Base-by-base conservation (phyloP, 2,113 vertebrate genomes). In the Trachemys scripta region DNA sequence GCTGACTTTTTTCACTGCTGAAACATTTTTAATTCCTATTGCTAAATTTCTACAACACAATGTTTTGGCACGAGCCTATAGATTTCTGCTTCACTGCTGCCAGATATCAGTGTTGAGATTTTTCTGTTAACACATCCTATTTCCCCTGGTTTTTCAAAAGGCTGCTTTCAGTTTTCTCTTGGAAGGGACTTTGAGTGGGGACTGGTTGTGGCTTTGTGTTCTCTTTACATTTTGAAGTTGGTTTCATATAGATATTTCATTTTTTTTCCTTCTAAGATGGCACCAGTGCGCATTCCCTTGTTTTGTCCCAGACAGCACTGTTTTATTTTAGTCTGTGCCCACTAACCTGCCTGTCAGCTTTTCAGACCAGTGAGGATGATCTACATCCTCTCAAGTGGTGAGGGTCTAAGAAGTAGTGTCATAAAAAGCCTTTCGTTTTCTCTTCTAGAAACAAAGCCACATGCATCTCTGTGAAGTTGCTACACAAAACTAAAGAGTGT, bases 101-200 rank as follows among this genome's bases (percentile, higher is more conserved):
- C 93, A 96, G 87, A 95, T 96, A 96, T 85, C 89, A 84, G 85
- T 42, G 54, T 47, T 91, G 90, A 96, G 57, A 53, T 84, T 91
- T 95, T 97, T 92, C 82, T 96, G 94, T 96, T 93, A 96, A 85
- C 53, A 65, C 62, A 96, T 56, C 9, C 84, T 96, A 86, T 95
- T 97, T 96, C 94, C 89, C 75, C 78, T 29, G 90, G 35, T 69
- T 86, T 96, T 97, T 96, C 89, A 86, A 79, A 90, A 31, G 49
- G 56, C 82, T 10, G 2, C 69, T 92, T 96, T 92, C 95, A 95
- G 94, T 97, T 96, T 97, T 89, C 92, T 95, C 84, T 82, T 78
- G 42, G 31, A 88, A 0, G 0, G 45, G 87, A 96, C 87, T 92
- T 65, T 93, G 84, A 91, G 86, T 80, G 92, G 91, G 94, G 92